Percentiles rank a stretch among this genome's conserved stretches.
Conservation (phyloP, 2,888 invertebrate genomes). For the Stramonita haemastoma region DNA sequence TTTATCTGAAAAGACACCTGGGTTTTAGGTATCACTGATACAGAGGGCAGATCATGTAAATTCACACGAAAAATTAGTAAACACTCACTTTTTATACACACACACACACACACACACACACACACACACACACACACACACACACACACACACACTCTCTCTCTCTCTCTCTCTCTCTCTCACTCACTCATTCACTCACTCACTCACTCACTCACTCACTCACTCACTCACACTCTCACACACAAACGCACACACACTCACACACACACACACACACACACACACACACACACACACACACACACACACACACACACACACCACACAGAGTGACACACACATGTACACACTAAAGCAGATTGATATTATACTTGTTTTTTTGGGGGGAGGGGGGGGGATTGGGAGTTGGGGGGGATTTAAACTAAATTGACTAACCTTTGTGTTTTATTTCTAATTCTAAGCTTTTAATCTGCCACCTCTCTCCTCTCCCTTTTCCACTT, state of each 20-base stretch:
- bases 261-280: slow-evolving; percentile 32
- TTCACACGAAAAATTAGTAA: no score
- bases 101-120: slow-evolving; percentile 27
- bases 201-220: neutral
- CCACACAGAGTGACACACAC: neutral
- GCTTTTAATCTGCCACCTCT: no score
- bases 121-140: neutral
- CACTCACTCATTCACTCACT: slow-evolving; percentile 12
- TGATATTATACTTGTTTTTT: no score
- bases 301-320: neutral
- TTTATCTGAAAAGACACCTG: no score
- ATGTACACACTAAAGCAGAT: neutral
- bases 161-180: slow-evolving; percentile 3
- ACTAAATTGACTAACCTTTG: no score
- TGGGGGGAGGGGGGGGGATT: no score
- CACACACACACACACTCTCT: slow-evolving; percentile 6
- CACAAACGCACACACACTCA: slow-evolving; percentile 28
- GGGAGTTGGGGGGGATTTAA: no score
- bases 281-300: slow-evolving; percentile 32
- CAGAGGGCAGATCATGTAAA: no score
- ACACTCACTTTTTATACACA: neutral
- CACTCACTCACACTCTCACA: neutral
- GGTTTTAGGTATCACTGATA: no score
- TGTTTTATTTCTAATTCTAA: no score
- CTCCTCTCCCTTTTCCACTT: no score